Evolutionary conservation across 2,888 invertebrate genomes (phyloP).

Genomic region (Stenotaenia linearis): DNA sequence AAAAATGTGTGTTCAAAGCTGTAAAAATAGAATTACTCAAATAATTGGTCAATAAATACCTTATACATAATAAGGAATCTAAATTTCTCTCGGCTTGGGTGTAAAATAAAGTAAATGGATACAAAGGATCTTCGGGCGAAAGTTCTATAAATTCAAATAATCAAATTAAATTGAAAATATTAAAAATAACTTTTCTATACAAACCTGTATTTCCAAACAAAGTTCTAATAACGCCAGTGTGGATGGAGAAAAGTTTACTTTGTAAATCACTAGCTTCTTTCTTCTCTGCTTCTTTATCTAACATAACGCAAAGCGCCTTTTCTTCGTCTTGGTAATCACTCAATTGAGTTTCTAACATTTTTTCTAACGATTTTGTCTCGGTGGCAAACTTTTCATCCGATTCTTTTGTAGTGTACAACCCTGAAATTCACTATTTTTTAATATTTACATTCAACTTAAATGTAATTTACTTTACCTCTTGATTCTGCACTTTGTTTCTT

Average conservation of each 20-base stretch:
- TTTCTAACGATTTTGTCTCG: not conserved
- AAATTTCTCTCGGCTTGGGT: conserved; percentile 34
- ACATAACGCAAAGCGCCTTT: conserved; percentile 37
- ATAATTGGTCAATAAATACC: too few relatives aligned
- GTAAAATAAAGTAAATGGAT: conserved; percentile 34
- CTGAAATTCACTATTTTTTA: not conserved
- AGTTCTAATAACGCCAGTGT: not conserved
- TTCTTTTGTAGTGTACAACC: conserved; percentile 27
- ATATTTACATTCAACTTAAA: too few relatives aligned
- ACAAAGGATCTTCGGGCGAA: conserved; percentile 34
- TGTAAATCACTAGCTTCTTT: conserved; percentile 3
- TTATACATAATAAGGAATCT: conserved; percentile 34
- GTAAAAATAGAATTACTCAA: too few relatives aligned
- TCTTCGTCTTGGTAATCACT: conserved; percentile 36
- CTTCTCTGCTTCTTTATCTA: conserved; percentile 37
- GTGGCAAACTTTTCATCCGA: conserved; percentile 27
- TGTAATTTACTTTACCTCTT: too few relatives aligned
- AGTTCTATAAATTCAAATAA: not conserved
- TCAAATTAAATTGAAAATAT: not conserved
- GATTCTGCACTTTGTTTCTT: conserved; percentile 35
- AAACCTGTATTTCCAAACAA: not conserved
- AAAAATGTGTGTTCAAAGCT: not conserved
- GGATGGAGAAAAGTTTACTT: not conserved
- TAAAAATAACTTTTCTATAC: not conserved
- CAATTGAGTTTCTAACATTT: conserved; percentile 33